Evolutionary conservation across 2,113 vertebrate genomes (phyloP).

Genomic region (Rhinogobius similis): DNA sequence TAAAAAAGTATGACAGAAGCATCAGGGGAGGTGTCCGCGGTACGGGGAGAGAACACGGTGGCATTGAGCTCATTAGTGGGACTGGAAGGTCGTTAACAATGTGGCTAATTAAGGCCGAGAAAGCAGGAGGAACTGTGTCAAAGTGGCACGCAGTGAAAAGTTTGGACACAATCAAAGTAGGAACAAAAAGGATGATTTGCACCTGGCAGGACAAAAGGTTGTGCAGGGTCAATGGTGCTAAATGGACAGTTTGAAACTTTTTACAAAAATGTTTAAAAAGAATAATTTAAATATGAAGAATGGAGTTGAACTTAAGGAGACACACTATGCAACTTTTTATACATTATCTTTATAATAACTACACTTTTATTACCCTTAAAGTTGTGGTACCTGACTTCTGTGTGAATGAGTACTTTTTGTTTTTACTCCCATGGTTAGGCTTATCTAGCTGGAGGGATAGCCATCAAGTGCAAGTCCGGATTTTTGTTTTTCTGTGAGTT

Average conservation of each 20-base stretch:
- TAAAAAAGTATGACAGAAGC: conserved; percentile 1
- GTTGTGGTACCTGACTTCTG: too few relatives aligned
- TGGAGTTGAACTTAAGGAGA: too few relatives aligned
- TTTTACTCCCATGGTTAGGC: too few relatives aligned
- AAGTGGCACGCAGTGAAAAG: neutral
- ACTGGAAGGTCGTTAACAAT: conserved; percentile 5
- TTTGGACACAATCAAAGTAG: conserved; percentile 7
- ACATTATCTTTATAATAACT: too few relatives aligned
- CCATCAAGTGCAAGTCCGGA: too few relatives aligned
- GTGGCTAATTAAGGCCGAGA: conserved; percentile 5
- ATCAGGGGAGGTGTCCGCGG: neutral
- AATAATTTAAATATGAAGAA: neutral
- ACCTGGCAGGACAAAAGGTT: conserved; percentile 1
- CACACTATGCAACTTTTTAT: too few relatives aligned
- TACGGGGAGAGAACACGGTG: neutral
- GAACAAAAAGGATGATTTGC: neutral
- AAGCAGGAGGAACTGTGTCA: conserved; percentile 7
- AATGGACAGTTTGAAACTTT: neutral
- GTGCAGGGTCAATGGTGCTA: neutral
- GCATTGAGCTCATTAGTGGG: neutral
- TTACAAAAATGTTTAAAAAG: neutral
- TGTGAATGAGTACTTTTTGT: too few relatives aligned
- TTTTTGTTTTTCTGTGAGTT: too few relatives aligned
- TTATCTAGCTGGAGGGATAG: too few relatives aligned
- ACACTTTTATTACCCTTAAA: too few relatives aligned